Evolutionary conservation across 2,888 invertebrate genomes (phyloP).

Genomic region (Colostygia pectinataria): DNA sequence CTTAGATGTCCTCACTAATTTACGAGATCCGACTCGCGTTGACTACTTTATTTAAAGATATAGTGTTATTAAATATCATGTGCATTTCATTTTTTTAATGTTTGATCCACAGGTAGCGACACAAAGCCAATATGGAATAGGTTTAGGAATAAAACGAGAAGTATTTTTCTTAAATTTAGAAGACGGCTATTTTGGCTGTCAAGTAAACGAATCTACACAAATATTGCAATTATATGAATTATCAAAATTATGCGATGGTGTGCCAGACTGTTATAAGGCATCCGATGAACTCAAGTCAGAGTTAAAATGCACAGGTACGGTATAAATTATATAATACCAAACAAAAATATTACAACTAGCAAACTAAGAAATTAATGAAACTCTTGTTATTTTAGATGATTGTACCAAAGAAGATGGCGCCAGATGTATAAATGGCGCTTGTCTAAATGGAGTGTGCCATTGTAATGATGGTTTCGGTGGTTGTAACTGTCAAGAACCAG

Average conservation of each 20-base stretch:
- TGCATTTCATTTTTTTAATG: slow-evolving; percentile 4
- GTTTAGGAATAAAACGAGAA: slow-evolving; percentile 93
- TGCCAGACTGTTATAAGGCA: slow-evolving; percentile 94
- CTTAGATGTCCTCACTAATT: too few species aligned
- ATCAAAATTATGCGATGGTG: slow-evolving; percentile 96
- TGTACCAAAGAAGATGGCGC: slow-evolving; percentile 96
- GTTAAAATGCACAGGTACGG: slow-evolving; percentile 96
- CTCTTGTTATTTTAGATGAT: slow-evolving; percentile 84
- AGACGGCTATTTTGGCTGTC: slow-evolving; percentile 98
- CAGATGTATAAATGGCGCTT: slow-evolving; percentile 95
- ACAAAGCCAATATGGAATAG: slow-evolving; percentile 91
- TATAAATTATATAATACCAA: background rate
- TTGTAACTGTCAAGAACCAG: slow-evolving; percentile 96
- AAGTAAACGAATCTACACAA: slow-evolving; percentile 97
- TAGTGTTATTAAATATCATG: background rate
- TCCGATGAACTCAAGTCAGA: slow-evolving; percentile 95
- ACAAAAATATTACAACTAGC: too few species aligned
- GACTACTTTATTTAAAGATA: too few species aligned
- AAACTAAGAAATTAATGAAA: background rate
- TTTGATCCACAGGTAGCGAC: slow-evolving; percentile 85
- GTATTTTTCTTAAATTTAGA: slow-evolving; percentile 98
- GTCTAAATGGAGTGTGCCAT: slow-evolving; percentile 96
- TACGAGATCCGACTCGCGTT: too few species aligned
- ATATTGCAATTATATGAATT: slow-evolving; percentile 97
- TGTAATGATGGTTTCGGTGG: slow-evolving; percentile 98